A percentile compares a stretch with the other conserved stretches of the same genome.
Evolutionary conservation across 2,797 vertebrate genomes (phyloP).

Genomic region (Mus caroli): DNA sequence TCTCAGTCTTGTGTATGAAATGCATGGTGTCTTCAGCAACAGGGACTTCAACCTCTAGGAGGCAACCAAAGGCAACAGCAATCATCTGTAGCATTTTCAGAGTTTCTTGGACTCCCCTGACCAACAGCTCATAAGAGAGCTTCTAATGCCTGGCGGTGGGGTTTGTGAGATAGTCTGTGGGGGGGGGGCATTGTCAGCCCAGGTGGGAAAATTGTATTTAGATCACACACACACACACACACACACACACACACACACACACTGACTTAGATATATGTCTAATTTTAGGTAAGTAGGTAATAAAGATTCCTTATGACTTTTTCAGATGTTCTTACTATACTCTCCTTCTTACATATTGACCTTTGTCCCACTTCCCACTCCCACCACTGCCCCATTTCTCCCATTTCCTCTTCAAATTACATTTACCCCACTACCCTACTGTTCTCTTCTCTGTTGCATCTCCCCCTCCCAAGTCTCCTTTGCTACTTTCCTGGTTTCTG

Average conservation of each 20-base stretch:
- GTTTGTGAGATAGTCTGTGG: neutral
- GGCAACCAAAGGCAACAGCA: neutral
- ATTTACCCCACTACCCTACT: neutral
- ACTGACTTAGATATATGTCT: neutral
- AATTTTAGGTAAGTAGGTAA: neutral
- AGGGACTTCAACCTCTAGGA: neutral
- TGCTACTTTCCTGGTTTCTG: neutral
- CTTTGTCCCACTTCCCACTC: neutral
- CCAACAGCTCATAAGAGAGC: neutral
- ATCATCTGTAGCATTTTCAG: neutral
- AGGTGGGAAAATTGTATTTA: neutral
- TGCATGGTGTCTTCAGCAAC: neutral
- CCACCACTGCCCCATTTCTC: neutral
- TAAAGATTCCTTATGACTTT: neutral
- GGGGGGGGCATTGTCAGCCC: neutral
- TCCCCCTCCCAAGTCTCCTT: neutral
- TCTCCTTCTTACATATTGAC: neutral
- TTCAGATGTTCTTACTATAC: neutral
- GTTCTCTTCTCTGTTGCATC: neutral
- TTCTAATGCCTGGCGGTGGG: neutral
- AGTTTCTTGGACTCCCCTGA: neutral
- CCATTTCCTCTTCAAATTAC: neutral
- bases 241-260: too few species aligned
- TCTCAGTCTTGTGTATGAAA: neutral
- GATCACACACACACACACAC: too few species aligned